phyloP scores from a whole-genome alignment of 2,888 invertebrate species.

The Pterostichus madidus region DNA sequence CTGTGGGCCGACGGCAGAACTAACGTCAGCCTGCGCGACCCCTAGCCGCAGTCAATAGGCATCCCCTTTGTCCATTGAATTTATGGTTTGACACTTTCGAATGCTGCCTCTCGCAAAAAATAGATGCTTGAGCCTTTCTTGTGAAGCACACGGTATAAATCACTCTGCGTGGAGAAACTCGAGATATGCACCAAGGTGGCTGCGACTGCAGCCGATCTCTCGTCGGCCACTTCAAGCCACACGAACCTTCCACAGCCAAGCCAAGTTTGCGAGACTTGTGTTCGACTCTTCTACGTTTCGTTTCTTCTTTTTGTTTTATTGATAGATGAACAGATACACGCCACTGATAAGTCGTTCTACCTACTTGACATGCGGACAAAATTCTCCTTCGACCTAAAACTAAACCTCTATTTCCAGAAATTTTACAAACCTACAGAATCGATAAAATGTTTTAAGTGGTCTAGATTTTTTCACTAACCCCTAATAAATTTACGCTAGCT shows the following conservation, averaged over 20 bases:
- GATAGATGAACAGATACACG: slow-evolving; percentile 50
- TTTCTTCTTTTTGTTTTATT: slow-evolving; percentile 47
- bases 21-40: slow-evolving; percentile 62
- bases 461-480: slow-evolving; percentile 19
- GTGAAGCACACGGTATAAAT: slow-evolving; percentile 77
- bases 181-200: slow-evolving; percentile 58
- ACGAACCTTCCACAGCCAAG: background rate
- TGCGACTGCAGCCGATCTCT: slow-evolving; percentile 54
- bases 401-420: slow-evolving; percentile 37
- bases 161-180: slow-evolving; percentile 71
- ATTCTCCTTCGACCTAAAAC: background rate
- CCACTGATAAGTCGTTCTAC: slow-evolving; percentile 30
- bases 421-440: slow-evolving; percentile 44
- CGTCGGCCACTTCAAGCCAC: slow-evolving; percentile 56
- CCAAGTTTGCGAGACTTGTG: no score
- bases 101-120: slow-evolving; percentile 75
- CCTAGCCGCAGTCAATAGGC: slow-evolving; percentile 71
- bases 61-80: slow-evolving; percentile 74
- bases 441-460: slow-evolving; percentile 47
- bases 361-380: background rate
- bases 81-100: slow-evolving; percentile 78
- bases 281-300: background rate
- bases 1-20: slow-evolving; percentile 69
- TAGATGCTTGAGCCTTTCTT: slow-evolving; percentile 77
- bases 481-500: slow-evolving; percentile 24